A percentile compares a stretch with the other conserved stretches of the same genome.
Conservation (phyloP, 2,888 invertebrate genomes). For the Meghimatium bilineatum region DNA sequence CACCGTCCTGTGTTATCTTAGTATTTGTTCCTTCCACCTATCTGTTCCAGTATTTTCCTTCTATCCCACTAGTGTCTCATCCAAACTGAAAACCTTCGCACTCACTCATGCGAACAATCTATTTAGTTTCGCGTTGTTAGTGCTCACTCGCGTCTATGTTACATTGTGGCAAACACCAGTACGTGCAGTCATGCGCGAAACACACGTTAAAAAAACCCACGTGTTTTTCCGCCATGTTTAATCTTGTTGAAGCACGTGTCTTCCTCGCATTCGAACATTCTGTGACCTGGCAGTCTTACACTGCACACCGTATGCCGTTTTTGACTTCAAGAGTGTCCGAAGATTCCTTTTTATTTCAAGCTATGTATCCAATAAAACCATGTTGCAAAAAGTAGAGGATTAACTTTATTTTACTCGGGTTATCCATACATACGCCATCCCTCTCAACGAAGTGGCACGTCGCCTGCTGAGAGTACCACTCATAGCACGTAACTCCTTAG, state of each 20-base stretch:
- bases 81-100: neutral
- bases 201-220: neutral
- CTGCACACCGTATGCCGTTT: neutral
- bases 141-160: neutral
- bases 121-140: slow-evolving; percentile 3
- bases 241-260: neutral
- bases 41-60: neutral
- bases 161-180: neutral
- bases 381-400: too few species aligned
- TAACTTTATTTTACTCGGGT: too few species aligned
- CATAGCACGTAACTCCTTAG: too few species aligned
- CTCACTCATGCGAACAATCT: neutral
- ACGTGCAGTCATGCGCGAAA: slow-evolving; percentile 22
- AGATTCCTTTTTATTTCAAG: too few species aligned
- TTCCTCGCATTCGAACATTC: neutral
- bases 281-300: neutral
- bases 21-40: too few species aligned
- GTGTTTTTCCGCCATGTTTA: slow-evolving; percentile 2
- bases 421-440: too few species aligned
- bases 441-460: too few species aligned
- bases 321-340: too few species aligned
- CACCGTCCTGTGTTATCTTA: too few species aligned
- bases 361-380: too few species aligned
- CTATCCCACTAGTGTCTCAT: neutral
- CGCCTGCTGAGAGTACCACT: too few species aligned